Base-by-base conservation (phyloP, 92 coral and sea anemone genomes). In the Paramuricea clavata region DNA sequence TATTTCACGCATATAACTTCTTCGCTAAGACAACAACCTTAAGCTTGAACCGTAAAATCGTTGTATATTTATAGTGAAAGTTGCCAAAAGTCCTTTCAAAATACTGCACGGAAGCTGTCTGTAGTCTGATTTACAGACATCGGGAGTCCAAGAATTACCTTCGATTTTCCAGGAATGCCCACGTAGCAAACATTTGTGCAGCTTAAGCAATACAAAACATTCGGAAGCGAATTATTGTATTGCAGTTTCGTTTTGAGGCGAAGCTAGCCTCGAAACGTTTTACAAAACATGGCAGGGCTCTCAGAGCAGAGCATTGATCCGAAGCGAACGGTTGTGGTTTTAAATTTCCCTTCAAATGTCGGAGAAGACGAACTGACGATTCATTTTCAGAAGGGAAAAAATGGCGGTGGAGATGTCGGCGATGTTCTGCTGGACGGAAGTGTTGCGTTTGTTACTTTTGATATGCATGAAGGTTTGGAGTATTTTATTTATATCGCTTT, bases 361-460 rank as follows among this genome's bases (percentile, higher is more conserved):
- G 23, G 34, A 3, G 62, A 74, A 12, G 62, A 49, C 5, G 81
- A 74, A 19, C 7, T 74, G 34, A 74, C 60, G 60, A 74, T 74
- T 74, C 81, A 74, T 49, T 74, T 74, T 74, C 81, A 74, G 27
- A 41, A 28, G 16, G 34, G 17, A 11, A 74, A 44, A 27, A 6
- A 74, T 49, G 81, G 81, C 35, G 81, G 81, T 19, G 81, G 81
- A n/a, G 81, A 74, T 74, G 81, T 74, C 17, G 62, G 44, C 16
- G 60, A 74, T 22, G 81, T 74, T 47, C 62, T 74, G 54, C 16
- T 43, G 21, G 81, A 74, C 81, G 81, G 60, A 74, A 28, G 28
- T 41, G 19, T 34, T 13, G 61, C 61, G 6, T 44, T 74, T 12
- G 81, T 74, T 11, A 49, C 62, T 6, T 74, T 74, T 50, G 62